These are phyloP conservation scores for Phyllopteryx taeniolatus DNA, from an alignment of 2,113 vertebrate genomes.

Conservation along the genomic window DNA sequence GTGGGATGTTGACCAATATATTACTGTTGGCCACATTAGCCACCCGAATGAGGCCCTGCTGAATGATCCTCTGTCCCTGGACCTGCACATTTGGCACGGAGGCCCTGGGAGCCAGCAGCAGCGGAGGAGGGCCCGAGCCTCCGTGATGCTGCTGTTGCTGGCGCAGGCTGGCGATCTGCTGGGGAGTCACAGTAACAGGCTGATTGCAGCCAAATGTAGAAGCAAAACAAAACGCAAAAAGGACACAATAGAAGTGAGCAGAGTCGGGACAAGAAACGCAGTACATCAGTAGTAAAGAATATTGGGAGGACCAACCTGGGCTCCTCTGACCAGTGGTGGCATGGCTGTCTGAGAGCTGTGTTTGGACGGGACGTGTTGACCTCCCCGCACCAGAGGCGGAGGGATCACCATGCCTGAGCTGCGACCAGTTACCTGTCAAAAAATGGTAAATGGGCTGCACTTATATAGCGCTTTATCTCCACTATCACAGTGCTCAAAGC, in stretches of 20 bases:
- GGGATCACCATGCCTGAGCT: conserved; percentile 88
- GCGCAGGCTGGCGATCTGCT: conserved; percentile 90
- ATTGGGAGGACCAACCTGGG: conserved; percentile 77
- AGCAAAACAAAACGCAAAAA: not conserved
- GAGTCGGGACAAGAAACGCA: not conserved
- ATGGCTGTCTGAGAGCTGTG: conserved; percentile 88
- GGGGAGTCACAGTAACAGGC: conserved; percentile 79
- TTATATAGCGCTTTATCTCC: not conserved
- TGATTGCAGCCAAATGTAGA: conserved; percentile 46
- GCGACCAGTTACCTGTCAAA: conserved; percentile 71
- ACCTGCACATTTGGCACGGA: conserved; percentile 91
- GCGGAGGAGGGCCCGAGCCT: conserved; percentile 87
- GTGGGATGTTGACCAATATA: conserved; percentile 90
- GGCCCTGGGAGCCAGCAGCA: conserved; percentile 87
- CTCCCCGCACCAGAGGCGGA: conserved; percentile 91
- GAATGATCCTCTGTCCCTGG: conserved; percentile 95
- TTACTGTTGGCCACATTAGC: conserved; percentile 89
- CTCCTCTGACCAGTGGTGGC: conserved; percentile 91
- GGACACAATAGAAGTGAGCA: not conserved
- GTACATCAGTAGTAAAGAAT: not conserved
- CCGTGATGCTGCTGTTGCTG: conserved; percentile 93
- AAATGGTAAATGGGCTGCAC: not conserved
- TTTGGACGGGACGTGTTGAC: conserved; percentile 85
- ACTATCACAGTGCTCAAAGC: too few species aligned
- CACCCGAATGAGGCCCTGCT: conserved; percentile 94